A percentile compares a stretch with the other conserved stretches of the same genome.
These are phyloP conservation scores for Hylaea fasciaria DNA, from an alignment of 2,888 invertebrate genomes.

Conservation along the genomic window DNA sequence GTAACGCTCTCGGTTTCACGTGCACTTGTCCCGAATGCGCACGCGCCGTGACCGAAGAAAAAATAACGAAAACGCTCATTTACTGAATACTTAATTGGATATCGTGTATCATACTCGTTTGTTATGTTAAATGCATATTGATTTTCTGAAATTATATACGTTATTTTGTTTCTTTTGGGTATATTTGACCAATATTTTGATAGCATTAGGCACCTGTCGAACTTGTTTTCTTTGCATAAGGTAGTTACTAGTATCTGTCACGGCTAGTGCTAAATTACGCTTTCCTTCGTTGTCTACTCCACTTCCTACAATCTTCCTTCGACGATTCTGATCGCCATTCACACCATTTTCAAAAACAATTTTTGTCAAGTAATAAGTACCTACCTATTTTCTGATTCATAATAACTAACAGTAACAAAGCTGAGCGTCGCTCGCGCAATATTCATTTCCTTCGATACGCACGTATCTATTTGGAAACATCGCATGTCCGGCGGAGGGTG, in stretches of 20 bases:
- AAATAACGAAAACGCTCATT: constrained; percentile 76
- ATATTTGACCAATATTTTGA: neutral
- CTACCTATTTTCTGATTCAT: constrained; percentile 19
- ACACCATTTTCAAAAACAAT: no score
- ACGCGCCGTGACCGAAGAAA: constrained; percentile 76
- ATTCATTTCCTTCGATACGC: constrained; percentile 54
- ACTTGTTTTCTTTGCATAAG: no score
- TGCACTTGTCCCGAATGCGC: constrained; percentile 82
- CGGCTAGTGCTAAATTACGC: no score
- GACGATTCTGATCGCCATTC: no score
- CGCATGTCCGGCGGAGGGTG: constrained; percentile 57
- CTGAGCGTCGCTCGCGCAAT: constrained; percentile 51
- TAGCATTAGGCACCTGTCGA: no score
- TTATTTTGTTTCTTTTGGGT: neutral
- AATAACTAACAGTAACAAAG: constrained; percentile 41
- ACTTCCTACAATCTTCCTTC: no score
- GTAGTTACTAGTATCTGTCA: no score
- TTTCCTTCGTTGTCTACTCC: no score
- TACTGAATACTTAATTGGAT: constrained; percentile 61
- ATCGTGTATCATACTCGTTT: constrained; percentile 51
- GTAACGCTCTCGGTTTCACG: constrained; percentile 80
- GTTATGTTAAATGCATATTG: constrained; percentile 33
- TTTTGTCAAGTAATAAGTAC: neutral
- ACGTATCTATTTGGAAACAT: constrained; percentile 63
- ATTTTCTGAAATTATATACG: constrained; percentile 5